Percentiles rank a stretch among this genome's conserved stretches.
Evolutionary conservation across 2,113 vertebrate genomes (phyloP).

Genomic region (Chaetorhynchus papuensis): DNA sequence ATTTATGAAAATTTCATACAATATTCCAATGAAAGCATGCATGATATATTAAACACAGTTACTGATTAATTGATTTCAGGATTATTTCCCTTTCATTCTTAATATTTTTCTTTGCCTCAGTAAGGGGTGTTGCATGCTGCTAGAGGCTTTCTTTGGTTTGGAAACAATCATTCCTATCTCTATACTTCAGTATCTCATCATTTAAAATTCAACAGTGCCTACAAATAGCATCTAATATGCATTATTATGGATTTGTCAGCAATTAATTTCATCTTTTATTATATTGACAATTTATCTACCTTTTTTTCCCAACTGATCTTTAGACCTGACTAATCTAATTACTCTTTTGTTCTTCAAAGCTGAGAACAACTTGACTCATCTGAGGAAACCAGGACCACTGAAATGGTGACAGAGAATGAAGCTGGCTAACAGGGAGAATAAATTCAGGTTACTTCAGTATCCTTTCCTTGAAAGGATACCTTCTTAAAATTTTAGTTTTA

Average conservation of each 20-base stretch:
- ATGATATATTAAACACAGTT: neutral
- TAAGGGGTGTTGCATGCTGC: neutral
- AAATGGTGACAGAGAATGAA: neutral
- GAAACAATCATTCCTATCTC: neutral
- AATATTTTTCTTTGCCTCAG: neutral
- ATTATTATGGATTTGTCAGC: neutral
- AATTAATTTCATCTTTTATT: neutral
- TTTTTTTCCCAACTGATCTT: neutral
- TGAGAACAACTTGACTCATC: neutral
- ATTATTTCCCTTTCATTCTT: neutral
- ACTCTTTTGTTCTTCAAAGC: neutral
- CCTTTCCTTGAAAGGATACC: neutral
- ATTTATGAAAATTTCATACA: neutral
- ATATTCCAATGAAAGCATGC: neutral
- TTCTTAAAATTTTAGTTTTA: neutral
- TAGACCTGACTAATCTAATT: neutral
- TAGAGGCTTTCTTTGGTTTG: neutral
- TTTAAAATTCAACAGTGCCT: neutral
- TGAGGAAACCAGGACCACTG: neutral
- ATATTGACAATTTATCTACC: neutral
- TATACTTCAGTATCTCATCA: neutral
- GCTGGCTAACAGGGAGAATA: neutral
- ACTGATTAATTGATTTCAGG: neutral
- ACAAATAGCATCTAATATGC: neutral
- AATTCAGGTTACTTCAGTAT: neutral